phyloP scores from a whole-genome alignment of 2,888 invertebrate species.

The Drosophila recens region DNA sequence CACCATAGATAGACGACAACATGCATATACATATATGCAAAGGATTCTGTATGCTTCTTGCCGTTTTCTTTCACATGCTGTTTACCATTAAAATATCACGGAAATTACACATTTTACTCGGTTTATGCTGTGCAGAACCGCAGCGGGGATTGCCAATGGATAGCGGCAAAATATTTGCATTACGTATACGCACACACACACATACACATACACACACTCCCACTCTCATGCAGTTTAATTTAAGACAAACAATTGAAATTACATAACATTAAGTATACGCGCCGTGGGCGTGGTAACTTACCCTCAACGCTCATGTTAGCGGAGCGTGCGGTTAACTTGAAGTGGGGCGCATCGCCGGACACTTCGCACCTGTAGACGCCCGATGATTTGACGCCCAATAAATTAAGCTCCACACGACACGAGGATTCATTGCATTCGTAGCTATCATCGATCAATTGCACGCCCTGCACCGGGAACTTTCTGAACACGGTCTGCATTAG shows the following conservation, averaged over 20 bases:
- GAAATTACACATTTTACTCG: conserved; percentile 81
- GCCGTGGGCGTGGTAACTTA: conserved; percentile 77
- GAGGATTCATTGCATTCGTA: conserved; percentile 83
- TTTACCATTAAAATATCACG: conserved; percentile 81
- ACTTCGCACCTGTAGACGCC: conserved; percentile 88
- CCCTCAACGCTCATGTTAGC: conserved; percentile 87
- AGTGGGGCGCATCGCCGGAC: conserved; percentile 87
- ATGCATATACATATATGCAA: conserved; percentile 60
- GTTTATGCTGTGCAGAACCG: conserved; percentile 69
- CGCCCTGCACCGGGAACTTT: conserved; percentile 81
- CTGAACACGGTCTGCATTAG: conserved; percentile 82
- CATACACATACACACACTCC: conserved; percentile 11
- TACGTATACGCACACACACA: conserved; percentile 24
- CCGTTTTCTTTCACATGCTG: conserved; percentile 65
- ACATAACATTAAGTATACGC: conserved; percentile 67
- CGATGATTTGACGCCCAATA: conserved; percentile 81
- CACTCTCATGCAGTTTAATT: conserved; percentile 51
- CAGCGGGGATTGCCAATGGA: conserved; percentile 47
- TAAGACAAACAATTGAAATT: conserved; percentile 76
- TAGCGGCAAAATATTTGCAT: conserved; percentile 66
- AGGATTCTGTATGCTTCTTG: conserved; percentile 58
- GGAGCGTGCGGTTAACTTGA: conserved; percentile 86
- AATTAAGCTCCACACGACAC: conserved; percentile 82
- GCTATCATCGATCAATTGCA: conserved; percentile 77
- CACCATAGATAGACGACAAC: background rate